These are phyloP conservation scores for Lytechinus variegatus DNA, from an alignment of 35 echinoderm and acorn worm species.

Conservation along the genomic window DNA sequence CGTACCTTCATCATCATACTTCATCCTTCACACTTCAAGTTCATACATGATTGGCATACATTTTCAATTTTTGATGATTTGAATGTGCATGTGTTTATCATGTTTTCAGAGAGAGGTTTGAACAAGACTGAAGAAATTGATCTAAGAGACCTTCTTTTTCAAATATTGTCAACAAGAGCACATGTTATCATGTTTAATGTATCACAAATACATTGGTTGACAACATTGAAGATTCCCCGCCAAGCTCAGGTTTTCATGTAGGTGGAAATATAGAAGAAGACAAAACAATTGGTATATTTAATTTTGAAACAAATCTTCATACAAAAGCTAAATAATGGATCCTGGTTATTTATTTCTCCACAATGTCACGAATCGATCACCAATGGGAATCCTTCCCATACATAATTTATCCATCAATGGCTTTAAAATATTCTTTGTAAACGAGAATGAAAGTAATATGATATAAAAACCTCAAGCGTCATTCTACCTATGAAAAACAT, in stretches of 20 bases:
- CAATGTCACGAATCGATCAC: not conserved
- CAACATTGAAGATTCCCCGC: not conserved
- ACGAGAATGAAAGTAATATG: not conserved
- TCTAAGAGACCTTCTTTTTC: no score
- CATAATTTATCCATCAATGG: not conserved
- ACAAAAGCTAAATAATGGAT: not conserved
- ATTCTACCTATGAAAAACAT: no score
- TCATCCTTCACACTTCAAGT: not conserved
- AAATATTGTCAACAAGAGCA: not conserved
- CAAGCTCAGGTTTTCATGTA: not conserved
- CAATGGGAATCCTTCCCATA: not conserved
- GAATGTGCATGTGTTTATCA: not conserved
- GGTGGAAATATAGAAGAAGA: not conserved
- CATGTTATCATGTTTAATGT: no score
- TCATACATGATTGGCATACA: not conserved
- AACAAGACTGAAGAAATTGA: no score
- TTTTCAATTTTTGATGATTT: not conserved
- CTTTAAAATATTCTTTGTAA: not conserved
- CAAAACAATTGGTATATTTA: not conserved
- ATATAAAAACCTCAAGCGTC: no score
- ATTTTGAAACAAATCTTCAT: not conserved
- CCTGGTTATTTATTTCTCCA: not conserved
- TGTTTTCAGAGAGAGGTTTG: not conserved
- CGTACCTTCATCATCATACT: not conserved
- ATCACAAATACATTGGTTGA: not conserved